Evolutionary conservation across 2,797 vertebrate species (phyloP), one percentile per base, ranked within the genome.

Genomic region (Melanogrammus aeglefinus): DNA sequence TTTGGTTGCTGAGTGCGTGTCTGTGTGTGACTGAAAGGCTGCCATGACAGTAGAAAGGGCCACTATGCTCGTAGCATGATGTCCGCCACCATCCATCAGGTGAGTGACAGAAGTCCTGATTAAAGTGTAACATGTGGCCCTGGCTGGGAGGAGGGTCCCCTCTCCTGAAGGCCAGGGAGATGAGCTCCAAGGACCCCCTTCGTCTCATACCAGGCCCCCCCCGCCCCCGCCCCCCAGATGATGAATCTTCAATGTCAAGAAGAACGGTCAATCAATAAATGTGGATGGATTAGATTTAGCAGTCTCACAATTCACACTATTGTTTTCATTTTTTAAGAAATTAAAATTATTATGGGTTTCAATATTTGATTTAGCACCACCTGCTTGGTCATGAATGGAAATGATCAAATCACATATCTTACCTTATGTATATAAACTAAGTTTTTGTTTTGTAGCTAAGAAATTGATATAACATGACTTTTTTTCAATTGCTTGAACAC

Each of bases 151-250:
- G 75, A 86, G 81, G 74, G 85, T 82, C 69, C 83, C 72, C 79
- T 75, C 77, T 78, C 47, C 36, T 81, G 74, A 85, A 91, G 80
- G 84, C 83, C 81, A 78, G 36, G 73, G 84, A 79, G 74, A 77
- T 44, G 72, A 39, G 70, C 63, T 76, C 72, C 44, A 57, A 66
- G 27, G 69, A 79, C 57, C 35, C 78, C 75, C 73, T 74, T 78
- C 12, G 0, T 29, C 35, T 80, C 80, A 29, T 72, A 13, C 5
- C 13, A 41, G 13, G 8, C 3, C 41, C 9, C 41, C 41, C 13
- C 7, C 4, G 0, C 57, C 33, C 8, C 5, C n/a, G 27, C 31
- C 69, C 38, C 38, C 38, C 38, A 18, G 44, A 47, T 47, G 47
- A 57, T 18, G 16, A 18, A 57, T 18, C 4, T 21, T 57, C 47